Base-by-base conservation (phyloP, 2,113 vertebrate genomes). In the Phalacrocorax aristotelis region DNA sequence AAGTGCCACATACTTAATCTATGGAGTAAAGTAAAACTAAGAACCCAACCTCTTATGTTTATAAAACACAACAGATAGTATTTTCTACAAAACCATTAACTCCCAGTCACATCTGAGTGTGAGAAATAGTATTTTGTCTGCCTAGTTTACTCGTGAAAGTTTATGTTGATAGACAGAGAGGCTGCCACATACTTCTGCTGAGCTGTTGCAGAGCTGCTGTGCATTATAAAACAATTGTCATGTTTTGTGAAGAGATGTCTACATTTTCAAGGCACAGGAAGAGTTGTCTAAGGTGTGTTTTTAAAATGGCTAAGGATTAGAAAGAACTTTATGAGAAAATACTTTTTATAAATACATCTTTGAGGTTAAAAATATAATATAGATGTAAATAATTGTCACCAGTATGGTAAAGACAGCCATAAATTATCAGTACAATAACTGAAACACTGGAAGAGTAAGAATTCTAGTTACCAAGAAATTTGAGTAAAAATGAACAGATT, bases 1-100 rank as follows among this genome's bases (percentile, higher is more conserved):
- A 83, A 74, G 16, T 58, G 13, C 5, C 2, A 4, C 20, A 58
- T 62, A 36, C 8, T 57, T 77, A 27, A 3, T 40, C 7, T n/a
- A 2, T 7, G 9, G 11, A 65, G 46, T 68, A 89, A 82, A 52
- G 9, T 21, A 36, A 78, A 87, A 66, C 7, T 21, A 48, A 21
- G 42, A 55, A 48, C 10, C 2, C 1, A 0, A 48, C 0, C 3
- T 40, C 27, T 84, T 62, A 82, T 8, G 22, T 6, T 81, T 85
- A 15, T 30, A 49, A 71, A 55, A 42, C 8, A 55, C 5, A 49
- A 22, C 1, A 77, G 65, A 54, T 5, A 5, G 51, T 42, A 2
- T 54, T 78, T 94, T 81, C 27, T 60, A 46, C 40, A 16, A 78
- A 49, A n/a, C 2, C 19, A n/a, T 38, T 81, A 74, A 51, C 34